Conservation (phyloP, 1,140 invertebrate genomes). For the Maconellicoccus hirsutus region DNA sequence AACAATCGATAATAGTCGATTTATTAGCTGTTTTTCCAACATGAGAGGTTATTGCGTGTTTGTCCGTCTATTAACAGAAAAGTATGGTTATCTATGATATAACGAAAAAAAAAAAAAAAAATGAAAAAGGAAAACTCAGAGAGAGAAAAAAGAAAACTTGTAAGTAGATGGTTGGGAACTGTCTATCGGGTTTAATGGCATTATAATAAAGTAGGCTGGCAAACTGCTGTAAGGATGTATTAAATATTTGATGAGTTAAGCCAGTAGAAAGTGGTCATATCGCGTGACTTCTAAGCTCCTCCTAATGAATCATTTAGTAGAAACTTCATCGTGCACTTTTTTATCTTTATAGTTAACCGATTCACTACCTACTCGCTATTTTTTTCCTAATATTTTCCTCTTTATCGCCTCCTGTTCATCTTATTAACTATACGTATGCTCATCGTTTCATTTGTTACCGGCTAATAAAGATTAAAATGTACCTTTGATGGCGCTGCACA, state of each 20-base stretch:
- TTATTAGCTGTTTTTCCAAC: constrained; percentile 4
- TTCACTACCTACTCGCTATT: constrained; percentile 5
- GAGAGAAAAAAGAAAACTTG: neutral
- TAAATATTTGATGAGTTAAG: constrained; percentile 21
- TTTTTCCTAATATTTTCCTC: constrained; percentile 7
- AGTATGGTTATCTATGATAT: constrained; percentile 9
- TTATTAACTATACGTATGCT: neutral
- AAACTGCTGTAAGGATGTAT: constrained; percentile 21
- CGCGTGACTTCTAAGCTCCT: constrained; percentile 19
- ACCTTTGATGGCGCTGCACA: neutral
- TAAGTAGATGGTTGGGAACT: neutral
- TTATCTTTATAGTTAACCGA: constrained; percentile 15
- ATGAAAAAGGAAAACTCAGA: constrained; percentile 2
- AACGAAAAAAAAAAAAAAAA: neutral
- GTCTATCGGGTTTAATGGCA: constrained; percentile 7
- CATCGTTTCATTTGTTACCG: neutral
- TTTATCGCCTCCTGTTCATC: neutral
- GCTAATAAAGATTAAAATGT: neutral
- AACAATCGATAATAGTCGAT: neutral
- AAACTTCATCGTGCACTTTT: constrained; percentile 18
- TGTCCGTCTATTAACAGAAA: neutral
- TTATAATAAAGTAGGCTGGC: constrained; percentile 22
- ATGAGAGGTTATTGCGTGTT: neutral
- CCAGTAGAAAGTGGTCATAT: constrained; percentile 20
- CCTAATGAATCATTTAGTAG: constrained; percentile 21